Base-by-base conservation (phyloP, 53 echinoderm and acorn worm species). In the Stichopus horrens region DNA sequence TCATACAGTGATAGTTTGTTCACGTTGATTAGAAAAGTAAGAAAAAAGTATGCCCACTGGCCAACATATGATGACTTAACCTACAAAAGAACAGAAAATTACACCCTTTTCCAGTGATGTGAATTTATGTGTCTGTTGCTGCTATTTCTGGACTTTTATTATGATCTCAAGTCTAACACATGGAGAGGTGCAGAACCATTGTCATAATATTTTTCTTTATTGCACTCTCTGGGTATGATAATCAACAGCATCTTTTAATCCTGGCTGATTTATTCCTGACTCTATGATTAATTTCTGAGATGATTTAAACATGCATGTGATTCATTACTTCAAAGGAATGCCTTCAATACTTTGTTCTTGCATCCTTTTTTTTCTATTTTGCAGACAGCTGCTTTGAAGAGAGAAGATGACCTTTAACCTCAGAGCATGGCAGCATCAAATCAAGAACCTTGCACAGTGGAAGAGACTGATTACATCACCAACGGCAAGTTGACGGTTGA, bases 401-500 rank as follows among this genome's bases (percentile, higher is more conserved):
- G 75, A 87, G 65, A 85, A 67, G 75, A 87, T 87, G 87, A 87
- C 87, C 87, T 57, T 74, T 74, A 75, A 75, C 75, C 55, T 58
- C 4, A 74, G 75, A 87, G 75, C 21, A 87, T 87, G 87, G 87
- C 87, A 56, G 74, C 87, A 54, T 57, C 87, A 55, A 87, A 74
- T 55, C 74, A 87, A 87, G 87, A 87, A 55, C 87, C 87, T 54
- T 74, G 37, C 87, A 23, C 87, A 87, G 87, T 74, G 87, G 87
- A 87, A 53, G 85, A 85, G 52, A 67, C 60, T 66, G 67, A 67
- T 85, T 85, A 65, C 85, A 85, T 85, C 65, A 65, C 85, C n/a
- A 85, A 85, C 51, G 85, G 85, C 65, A 67, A 85, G 85, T 67
- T 85, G 85, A 85, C 85, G 51, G 85, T 58, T 5, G 65, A 85